These are phyloP conservation scores for Parapsyche elsis DNA, from an alignment of 1,140 invertebrate genomes.

Conservation along the genomic window DNA sequence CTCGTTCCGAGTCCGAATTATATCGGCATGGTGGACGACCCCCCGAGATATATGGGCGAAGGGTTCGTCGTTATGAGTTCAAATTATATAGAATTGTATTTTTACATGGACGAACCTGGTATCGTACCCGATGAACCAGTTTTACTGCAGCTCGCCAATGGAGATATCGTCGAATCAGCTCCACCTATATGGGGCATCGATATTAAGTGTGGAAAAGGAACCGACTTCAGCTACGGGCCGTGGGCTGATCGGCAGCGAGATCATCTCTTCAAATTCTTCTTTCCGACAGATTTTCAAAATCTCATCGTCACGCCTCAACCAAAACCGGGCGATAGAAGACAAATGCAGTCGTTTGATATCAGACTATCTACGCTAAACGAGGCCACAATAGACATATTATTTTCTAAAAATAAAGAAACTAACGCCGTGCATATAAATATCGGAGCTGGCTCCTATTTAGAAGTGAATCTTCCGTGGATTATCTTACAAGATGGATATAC, in stretches of 20 bases:
- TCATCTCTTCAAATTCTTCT: conserved; percentile 96
- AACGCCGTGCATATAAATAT: conserved; percentile 96
- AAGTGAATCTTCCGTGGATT: conserved; percentile 95
- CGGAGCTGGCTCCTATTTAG: conserved; percentile 92
- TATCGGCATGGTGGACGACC: conserved; percentile 92
- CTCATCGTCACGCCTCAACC: conserved; percentile 81
- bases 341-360: conserved; percentile 93
- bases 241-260: conserved; percentile 98
- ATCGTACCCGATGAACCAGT: conserved; percentile 90
- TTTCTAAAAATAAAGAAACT: conserved; percentile 96
- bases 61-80: conserved; percentile 97
- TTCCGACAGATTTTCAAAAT: conserved; percentile 88
- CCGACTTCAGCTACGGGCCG: conserved; percentile 97
- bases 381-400: conserved; percentile 94
- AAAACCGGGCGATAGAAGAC: conserved; percentile 86
- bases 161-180: conserved; percentile 90
- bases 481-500: conserved; percentile 86
- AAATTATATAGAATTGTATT: conserved; percentile 94
- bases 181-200: conserved; percentile 95
- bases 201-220: conserved; percentile 96
- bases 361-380: conserved; percentile 90
- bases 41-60: conserved; percentile 97
- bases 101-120: conserved; percentile 95
- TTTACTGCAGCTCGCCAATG: conserved; percentile 90
- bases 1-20: conserved; percentile 94